phyloP scores from a whole-genome alignment of 2,888 invertebrate genomes.

The Agriopis leucophaearia region DNA sequence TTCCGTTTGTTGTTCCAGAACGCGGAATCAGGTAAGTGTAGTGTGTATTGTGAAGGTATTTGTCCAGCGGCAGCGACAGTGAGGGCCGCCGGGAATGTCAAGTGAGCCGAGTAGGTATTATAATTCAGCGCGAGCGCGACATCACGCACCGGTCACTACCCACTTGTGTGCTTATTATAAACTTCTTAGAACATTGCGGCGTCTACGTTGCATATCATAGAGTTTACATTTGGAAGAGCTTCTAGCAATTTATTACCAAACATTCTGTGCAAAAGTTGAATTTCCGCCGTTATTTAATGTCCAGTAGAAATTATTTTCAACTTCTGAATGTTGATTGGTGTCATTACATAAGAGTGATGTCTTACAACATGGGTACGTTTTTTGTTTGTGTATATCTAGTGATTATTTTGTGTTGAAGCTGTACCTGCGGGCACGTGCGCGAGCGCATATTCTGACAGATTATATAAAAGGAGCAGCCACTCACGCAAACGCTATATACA shows the following conservation, averaged over 20 bases:
- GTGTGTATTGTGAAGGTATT: conserved; percentile 20
- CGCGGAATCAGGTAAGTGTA: conserved; percentile 35
- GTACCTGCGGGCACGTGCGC: neutral
- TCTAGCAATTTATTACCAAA: neutral
- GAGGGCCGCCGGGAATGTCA: conserved; percentile 19
- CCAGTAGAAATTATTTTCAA: no score
- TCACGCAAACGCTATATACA: neutral
- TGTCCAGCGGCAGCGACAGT: conserved; percentile 9
- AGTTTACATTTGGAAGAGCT: neutral
- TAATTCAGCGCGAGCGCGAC: conserved; percentile 24
- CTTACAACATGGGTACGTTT: no score
- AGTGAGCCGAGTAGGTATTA: conserved; percentile 28
- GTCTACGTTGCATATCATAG: conserved; percentile 1
- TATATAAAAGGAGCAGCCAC: neutral
- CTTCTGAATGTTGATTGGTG: no score
- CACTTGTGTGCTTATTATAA: conserved; percentile 24
- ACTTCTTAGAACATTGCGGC: conserved; percentile 24
- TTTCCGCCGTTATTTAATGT: no score
- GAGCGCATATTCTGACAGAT: neutral
- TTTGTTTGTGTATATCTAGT: no score
- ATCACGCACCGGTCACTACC: neutral
- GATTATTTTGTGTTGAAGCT: no score
- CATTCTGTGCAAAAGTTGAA: no score
- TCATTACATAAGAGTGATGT: no score
- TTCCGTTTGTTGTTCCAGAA: conserved; percentile 13